Evolutionary conservation across 2,888 invertebrate genomes (phyloP), one percentile per base, ranked within the genome.

Genomic region (Congeria kusceri): DNA sequence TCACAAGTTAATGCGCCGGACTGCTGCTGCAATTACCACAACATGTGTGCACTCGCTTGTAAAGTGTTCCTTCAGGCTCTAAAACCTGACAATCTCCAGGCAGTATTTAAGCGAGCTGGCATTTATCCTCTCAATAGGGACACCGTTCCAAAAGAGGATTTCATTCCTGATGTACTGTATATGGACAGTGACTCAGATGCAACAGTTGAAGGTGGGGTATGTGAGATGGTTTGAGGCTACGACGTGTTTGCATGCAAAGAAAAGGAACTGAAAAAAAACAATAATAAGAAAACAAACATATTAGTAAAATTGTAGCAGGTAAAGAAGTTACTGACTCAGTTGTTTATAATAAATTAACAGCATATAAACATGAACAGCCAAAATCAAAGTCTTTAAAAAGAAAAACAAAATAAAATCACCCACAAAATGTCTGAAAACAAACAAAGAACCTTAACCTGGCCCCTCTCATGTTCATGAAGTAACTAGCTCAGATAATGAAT

Each of bases 41-140:
- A 75, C 32, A 44, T 68, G 0, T 75, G 68, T 57, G 63, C 13
- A 20, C n/a, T 75, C 15, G 58, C 63, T 1, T 74, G 74, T 18
- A 71, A 20, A 61, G 61, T 61, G 11, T 71, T 49, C 20, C 9
- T n/a, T 25, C 13, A 49, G 23, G 53, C 62, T 20, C 28, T 65
- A 7, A 27, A 1, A n/a, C 13, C 44, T 23, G 76, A 65, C 18
- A 76, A 76, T 32, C 49, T 69, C 11, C 66, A 62, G 39, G 20
- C n/a, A 18, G 64, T 59, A 25, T 58, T 76, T 47, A 58, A 20
- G 2, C 28, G 49, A 32, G 49, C 69, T 1, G 58, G 65, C 44
- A 64, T 76, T 18, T 70, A 49, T 59, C 65, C 49, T 1, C 46
- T 46, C 18, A 25, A 61, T 15, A 28, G 59, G 15, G 32, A 32